Evolutionary conservation across 2,888 invertebrate species (phyloP).

Genomic region (Malthinus flaveolus): DNA sequence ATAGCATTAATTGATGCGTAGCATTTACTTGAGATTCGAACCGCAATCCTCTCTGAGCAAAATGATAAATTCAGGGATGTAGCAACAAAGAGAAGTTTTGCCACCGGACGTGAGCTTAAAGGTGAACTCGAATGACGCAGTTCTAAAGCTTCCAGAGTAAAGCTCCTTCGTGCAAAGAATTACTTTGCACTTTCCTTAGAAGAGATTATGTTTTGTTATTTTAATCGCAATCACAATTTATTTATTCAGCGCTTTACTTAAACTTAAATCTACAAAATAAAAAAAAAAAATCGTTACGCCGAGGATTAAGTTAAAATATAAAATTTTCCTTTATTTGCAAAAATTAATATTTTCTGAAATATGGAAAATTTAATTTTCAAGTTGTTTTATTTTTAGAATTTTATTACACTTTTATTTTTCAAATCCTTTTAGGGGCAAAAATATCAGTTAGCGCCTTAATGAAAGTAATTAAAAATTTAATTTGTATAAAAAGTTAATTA

Average conservation of each 20-base stretch:
- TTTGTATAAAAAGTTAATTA: constrained; percentile 5
- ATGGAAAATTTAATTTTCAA: too few relatives aligned
- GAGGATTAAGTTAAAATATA: too few relatives aligned
- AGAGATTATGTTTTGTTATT: constrained; percentile 35
- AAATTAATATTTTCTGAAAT: too few relatives aligned
- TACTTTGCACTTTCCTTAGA: constrained; percentile 34
- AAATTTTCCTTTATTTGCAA: too few relatives aligned
- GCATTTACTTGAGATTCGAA: constrained; percentile 33
- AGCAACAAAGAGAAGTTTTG: constrained; percentile 28
- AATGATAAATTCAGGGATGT: constrained; percentile 30
- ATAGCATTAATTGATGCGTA: constrained; percentile 34
- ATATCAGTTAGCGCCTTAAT: background rate
- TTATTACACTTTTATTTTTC: too few relatives aligned
- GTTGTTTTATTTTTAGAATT: too few relatives aligned
- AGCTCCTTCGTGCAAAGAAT: constrained; percentile 37
- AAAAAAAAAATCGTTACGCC: too few relatives aligned
- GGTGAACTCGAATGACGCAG: constrained; percentile 33
- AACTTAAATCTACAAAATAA: background rate
- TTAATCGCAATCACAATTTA: constrained; percentile 36
- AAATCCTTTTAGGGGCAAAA: too few relatives aligned
- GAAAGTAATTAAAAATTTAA: constrained; percentile 5
- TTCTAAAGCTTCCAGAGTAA: constrained; percentile 35
- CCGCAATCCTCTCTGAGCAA: constrained; percentile 28
- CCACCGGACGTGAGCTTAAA: constrained; percentile 35
- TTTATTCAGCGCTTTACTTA: constrained; percentile 13